phyloP scores from a whole-genome alignment of 2,888 invertebrate genomes.

The Liopterus haemorrhoidalis region DNA sequence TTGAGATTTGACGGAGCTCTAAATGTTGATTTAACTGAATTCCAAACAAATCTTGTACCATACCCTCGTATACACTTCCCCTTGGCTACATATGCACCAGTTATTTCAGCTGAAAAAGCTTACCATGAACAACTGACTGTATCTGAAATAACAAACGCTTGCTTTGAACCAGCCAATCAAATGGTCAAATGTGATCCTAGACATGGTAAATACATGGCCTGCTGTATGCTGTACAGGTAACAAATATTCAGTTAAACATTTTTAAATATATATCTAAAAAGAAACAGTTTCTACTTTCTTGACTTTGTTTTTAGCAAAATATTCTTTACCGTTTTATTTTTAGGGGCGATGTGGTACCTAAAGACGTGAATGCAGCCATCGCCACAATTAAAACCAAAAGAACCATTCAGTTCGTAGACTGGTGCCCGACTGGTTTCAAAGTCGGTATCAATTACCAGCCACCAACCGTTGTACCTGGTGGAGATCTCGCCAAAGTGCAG shows the following conservation, averaged over 20 bases:
- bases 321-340: too few species aligned
- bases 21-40: constrained; percentile 90
- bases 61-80: constrained; percentile 96
- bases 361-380: constrained; percentile 88
- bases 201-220: constrained; percentile 89
- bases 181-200: constrained; percentile 91
- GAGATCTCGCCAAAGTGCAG: constrained; percentile 87
- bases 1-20: constrained; percentile 87
- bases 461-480: constrained; percentile 85
- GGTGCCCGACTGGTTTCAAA: constrained; percentile 79
- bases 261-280: background rate
- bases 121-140: constrained; percentile 89
- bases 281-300: background rate
- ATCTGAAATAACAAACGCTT: constrained; percentile 88
- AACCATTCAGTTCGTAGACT: constrained; percentile 82
- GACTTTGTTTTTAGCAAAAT: constrained; percentile 22
- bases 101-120: constrained; percentile 88
- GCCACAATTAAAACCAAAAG: constrained; percentile 93
- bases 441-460: constrained; percentile 87
- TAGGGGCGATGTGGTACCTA: constrained; percentile 84
- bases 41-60: constrained; percentile 89
- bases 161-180: constrained; percentile 92
- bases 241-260: background rate
- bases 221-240: constrained; percentile 81
- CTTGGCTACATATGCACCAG: constrained; percentile 83